These are phyloP conservation scores for Himalopsyche kuldschensis DNA, from an alignment of 2,888 invertebrate genomes.

Conservation along the genomic window DNA sequence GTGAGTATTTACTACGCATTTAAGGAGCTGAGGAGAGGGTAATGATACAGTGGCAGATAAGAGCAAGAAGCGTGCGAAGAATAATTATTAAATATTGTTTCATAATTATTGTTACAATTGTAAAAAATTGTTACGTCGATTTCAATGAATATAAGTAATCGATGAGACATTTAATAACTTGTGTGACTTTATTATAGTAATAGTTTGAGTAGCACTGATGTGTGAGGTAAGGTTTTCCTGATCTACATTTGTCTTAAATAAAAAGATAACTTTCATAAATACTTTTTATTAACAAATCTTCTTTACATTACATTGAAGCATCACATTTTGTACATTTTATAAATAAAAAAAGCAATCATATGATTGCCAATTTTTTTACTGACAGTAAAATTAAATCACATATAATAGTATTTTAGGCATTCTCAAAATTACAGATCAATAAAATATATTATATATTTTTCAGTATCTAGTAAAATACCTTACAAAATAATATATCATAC, in stretches of 20 bases:
- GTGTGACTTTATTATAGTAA: too few relatives aligned
- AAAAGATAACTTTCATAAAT: not conserved
- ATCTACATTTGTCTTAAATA: not conserved
- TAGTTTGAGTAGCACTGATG: too few relatives aligned
- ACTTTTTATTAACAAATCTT: not conserved
- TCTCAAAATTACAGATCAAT: not conserved
- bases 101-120: too few relatives aligned
- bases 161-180: too few relatives aligned
- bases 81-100: too few relatives aligned
- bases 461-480: not conserved
- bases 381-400: not conserved
- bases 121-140: too few relatives aligned
- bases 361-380: not conserved
- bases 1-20: too few relatives aligned
- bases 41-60: too few relatives aligned
- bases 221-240: too few relatives aligned
- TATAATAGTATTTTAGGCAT: not conserved
- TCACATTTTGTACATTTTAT: not conserved
- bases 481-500: not conserved
- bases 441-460: not conserved
- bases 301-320: slow-evolving; percentile 1
- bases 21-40: too few relatives aligned
- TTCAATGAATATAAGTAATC: too few relatives aligned
- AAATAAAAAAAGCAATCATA: not conserved
- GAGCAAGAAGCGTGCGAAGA: too few relatives aligned